These are phyloP conservation scores for Diarsia brunnea DNA, from an alignment of 2,888 invertebrate genomes.

Conservation along the genomic window DNA sequence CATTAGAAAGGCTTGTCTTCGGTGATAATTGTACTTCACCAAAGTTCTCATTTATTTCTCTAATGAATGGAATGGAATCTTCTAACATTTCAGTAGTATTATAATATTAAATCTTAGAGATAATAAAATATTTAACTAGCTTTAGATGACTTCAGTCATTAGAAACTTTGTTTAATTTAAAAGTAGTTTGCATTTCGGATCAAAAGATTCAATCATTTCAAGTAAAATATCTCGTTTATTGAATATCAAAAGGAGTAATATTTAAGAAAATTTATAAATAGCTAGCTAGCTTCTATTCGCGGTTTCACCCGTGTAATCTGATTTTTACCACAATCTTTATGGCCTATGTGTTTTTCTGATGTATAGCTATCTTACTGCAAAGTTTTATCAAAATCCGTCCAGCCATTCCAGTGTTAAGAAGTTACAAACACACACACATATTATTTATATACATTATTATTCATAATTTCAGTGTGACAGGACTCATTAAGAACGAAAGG, in stretches of 20 bases:
- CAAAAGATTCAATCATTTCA: constrained; percentile 8
- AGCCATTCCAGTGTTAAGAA: neutral
- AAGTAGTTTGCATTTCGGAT: no score
- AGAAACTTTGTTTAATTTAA: no score
- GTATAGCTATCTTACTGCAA: no score
- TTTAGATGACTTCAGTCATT: neutral
- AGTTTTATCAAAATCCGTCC: neutral
- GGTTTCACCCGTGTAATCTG: neutral
- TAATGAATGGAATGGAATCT: neutral
- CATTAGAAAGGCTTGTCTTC: no score
- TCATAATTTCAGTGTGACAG: neutral
- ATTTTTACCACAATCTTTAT: neutral
- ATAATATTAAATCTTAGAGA: neutral
- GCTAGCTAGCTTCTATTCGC: neutral
- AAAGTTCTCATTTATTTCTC: neutral
- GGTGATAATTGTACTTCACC: neutral
- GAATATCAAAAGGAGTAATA: constrained; percentile 16
- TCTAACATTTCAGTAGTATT: neutral
- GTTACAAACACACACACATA: neutral
- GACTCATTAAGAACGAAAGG: constrained; percentile 12
- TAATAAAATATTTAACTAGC: constrained; percentile 22
- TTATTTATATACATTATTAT: no score
- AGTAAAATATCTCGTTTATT: constrained; percentile 12
- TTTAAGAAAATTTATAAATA: neutral
- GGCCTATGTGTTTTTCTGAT: no score